These are phyloP conservation scores for Daubentonia madagascariensis DNA, from an alignment of 2,113 vertebrate genomes.

Conservation along the genomic window DNA sequence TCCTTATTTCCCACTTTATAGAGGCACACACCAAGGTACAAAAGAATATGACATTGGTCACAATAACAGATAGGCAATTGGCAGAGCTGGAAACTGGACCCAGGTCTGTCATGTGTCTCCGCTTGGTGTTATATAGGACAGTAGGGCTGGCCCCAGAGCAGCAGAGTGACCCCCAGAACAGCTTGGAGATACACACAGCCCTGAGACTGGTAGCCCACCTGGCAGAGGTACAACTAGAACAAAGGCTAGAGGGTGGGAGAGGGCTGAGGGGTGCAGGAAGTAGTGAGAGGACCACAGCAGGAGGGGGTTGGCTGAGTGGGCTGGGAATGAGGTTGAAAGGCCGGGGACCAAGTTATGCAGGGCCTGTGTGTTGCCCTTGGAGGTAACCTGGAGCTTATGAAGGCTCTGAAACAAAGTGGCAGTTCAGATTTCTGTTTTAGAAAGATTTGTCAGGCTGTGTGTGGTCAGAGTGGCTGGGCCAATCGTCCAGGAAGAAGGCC, in stretches of 20 bases:
- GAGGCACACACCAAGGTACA: not conserved
- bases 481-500: not conserved
- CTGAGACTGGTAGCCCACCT: not conserved
- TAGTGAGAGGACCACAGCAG: fast-evolving
- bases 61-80: not conserved
- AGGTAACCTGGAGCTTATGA: not conserved
- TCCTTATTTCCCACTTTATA: not conserved
- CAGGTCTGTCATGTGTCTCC: not conserved
- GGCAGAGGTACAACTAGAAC: not conserved
- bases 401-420: not conserved
- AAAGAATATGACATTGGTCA: not conserved
- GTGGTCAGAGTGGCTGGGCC: not conserved
- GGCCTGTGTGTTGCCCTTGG: not conserved
- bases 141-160: not conserved
- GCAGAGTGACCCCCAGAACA: not conserved
- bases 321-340: not conserved
- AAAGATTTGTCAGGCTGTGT: not conserved
- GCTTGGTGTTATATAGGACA: too few species aligned
- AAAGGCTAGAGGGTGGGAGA: not conserved
- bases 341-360: too few species aligned
- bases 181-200: not conserved
- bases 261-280: not conserved
- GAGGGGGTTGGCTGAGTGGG: not conserved
- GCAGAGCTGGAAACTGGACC: not conserved
- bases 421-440: not conserved